Base-by-base conservation (phyloP, 2,113 vertebrate species). In the Glareola pratincola region DNA sequence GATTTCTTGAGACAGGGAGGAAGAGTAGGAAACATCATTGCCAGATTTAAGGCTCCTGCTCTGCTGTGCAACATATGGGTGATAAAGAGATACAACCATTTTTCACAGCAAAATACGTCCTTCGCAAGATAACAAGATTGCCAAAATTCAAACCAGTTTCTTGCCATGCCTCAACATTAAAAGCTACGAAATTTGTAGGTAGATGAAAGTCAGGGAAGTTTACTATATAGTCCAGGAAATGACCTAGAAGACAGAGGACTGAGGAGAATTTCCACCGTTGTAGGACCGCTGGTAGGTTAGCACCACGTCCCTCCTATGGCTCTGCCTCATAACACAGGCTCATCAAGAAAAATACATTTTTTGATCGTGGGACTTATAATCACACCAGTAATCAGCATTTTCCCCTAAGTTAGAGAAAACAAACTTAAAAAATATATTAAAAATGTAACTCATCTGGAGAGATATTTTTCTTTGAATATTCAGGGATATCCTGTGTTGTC, bases 231-330 rank as follows among this genome's bases (percentile, higher is more conserved):
- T 16, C 29, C 32, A 87, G 83, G 27, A 76, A 88, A 91, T 15
- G 1, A 24, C 9, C 16, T 16, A 15, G 36, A 67, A 71, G 19
- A 53, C 37, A 26, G 41, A 66, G 9, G 22, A 51, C 27, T 36
- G 66, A 82, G 30, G 41, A 36, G 9, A 74, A 71, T 29, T 51
- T 39, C 37, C 64, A 36, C 8, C 0, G 0, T 0, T 4, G 17
- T 14, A 81, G 21, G 11, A 41, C 8, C 0, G 0, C 11, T 64
- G 51, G 27, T 23, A 13, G 20, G 14, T 51, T 32, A 86, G 59
- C 47, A 53, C 6, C 47, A 37, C 4, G 10, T 29, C 43, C 21
- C 56, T 62, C 43, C 32, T 18, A 23, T 4, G 17, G 13, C 22
- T 72, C 47, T 89, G 19, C 53, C 41, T 64, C 37, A 1, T 9